A percentile compares a stretch with the other conserved stretches of the same genome.
These are phyloP conservation scores for Otolemur crassicaudatus DNA, from an alignment of 2,797 vertebrate species.

Conservation along the genomic window DNA sequence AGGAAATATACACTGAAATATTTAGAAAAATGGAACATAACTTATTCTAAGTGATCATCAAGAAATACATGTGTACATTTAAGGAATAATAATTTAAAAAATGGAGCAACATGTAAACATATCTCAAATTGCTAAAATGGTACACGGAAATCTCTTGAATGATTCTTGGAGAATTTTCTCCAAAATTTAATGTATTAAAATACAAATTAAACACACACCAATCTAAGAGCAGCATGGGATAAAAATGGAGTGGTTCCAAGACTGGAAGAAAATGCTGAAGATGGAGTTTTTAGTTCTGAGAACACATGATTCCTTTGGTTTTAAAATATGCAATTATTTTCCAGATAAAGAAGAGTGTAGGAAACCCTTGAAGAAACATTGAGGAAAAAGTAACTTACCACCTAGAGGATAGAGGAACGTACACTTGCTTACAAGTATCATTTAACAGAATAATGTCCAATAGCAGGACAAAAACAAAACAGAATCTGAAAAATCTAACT, in stretches of 20 bases:
- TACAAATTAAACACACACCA: not conserved
- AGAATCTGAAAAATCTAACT: not conserved
- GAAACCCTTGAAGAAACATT: not conserved
- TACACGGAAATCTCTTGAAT: not conserved
- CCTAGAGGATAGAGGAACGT: not conserved
- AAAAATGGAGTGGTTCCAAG: not conserved
- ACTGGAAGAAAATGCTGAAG: not conserved
- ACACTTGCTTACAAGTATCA: not conserved
- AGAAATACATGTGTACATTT: not conserved
- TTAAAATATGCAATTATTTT: slow-evolving; percentile 11
- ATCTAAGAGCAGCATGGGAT: not conserved
- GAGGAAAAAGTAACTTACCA: not conserved
- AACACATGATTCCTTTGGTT: slow-evolving; percentile 25
- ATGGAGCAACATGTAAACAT: not conserved
- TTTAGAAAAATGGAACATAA: not conserved
- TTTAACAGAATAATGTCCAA: slow-evolving; percentile 1
- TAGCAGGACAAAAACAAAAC: not conserved
- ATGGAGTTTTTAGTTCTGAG: not conserved
- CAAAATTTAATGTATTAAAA: slow-evolving; percentile 16
- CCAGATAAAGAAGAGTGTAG: not conserved
- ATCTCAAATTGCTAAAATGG: not conserved
- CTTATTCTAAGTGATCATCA: not conserved
- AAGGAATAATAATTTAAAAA: not conserved
- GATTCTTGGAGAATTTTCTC: not conserved
- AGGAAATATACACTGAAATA: not conserved